Conservation (phyloP, 2,797 vertebrate genomes). For the Scolopax bukidnonensis region DNA sequence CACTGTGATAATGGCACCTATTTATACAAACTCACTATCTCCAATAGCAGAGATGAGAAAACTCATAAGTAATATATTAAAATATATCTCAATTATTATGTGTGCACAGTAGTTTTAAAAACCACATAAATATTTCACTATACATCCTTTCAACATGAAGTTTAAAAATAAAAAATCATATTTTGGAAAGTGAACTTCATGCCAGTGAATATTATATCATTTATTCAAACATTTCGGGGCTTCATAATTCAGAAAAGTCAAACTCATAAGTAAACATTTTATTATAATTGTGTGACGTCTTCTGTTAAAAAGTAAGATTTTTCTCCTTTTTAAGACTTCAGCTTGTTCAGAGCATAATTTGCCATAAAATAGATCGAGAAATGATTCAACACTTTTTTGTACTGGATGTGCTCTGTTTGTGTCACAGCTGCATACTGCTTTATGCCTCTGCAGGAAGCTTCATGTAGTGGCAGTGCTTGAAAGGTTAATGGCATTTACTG, state of each 20-base stretch:
- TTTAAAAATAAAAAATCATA: background rate
- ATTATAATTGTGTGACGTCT: background rate
- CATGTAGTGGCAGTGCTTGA: slow-evolving; percentile 37
- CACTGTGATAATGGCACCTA: too few species aligned
- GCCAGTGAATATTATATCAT: background rate
- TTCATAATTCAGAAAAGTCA: background rate
- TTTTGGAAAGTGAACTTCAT: background rate
- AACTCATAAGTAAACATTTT: background rate
- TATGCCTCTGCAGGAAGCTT: slow-evolving; percentile 44
- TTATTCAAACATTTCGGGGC: background rate
- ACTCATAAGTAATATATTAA: background rate
- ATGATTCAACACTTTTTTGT: background rate
- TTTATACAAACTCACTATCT: background rate
- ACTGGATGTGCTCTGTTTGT: background rate
- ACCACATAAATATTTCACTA: background rate
- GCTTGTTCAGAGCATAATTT: background rate
- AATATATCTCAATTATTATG: background rate
- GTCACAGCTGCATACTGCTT: slow-evolving; percentile 31
- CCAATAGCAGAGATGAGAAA: background rate
- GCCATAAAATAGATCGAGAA: background rate
- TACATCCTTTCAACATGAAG: background rate
- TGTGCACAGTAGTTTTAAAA: background rate
- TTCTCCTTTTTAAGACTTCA: background rate
- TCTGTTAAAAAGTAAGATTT: background rate
- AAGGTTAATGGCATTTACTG: slow-evolving; percentile 72